Base-by-base conservation (phyloP, 2,113 vertebrate genomes). In the Fulmarus glacialis region DNA sequence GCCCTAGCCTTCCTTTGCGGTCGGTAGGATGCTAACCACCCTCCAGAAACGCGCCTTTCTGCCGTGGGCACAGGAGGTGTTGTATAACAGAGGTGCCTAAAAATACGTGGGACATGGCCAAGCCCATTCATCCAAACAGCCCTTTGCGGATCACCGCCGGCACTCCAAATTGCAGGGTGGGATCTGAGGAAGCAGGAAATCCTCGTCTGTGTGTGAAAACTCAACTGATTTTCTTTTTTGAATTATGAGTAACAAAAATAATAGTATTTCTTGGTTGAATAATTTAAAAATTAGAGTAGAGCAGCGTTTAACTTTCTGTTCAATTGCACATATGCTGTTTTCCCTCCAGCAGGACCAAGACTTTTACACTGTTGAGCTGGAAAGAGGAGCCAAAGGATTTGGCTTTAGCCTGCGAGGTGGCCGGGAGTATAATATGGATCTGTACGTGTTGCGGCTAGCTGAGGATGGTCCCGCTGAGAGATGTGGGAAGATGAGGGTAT, bases 341-440 rank as follows among this genome's bases (percentile, higher is more conserved):
- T 90, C 90, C 67, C 89, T 97, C 71, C 95, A 97, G 88, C 96
- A 99, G 99, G 99, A 99, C 72, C 98, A 99, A 75, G 99, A 99
- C 87, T 99, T 99, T 96, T 99, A 99, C 96, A 99, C 99, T 11
- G 99, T 99, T 97, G 99, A 99, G 95, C 98, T 99, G 96, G 99
- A 99, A 96, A 98, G 99, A 97, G 99, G 99, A 98, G 98, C 98
- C 97, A 99, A 99, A 98, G 99, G 99, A n/a, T 99, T 99, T 92
- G 99, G 99, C 93, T 99, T 99, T 96, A 99, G 99, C 96, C 99
- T 99, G 96, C 98, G 99, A 88, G 99, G 99, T 17, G 99, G 99
- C 67, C 98, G 99, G 87, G 99, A 99, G 89, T 99, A 99, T 97
- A 99, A 99, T 92, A 99, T 99, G 99, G 99, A 99, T 96, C 99